Evolutionary conservation across 1,140 invertebrate species (phyloP), one percentile per base, ranked within the genome.

Genomic region (Chironomus striatipennis): DNA sequence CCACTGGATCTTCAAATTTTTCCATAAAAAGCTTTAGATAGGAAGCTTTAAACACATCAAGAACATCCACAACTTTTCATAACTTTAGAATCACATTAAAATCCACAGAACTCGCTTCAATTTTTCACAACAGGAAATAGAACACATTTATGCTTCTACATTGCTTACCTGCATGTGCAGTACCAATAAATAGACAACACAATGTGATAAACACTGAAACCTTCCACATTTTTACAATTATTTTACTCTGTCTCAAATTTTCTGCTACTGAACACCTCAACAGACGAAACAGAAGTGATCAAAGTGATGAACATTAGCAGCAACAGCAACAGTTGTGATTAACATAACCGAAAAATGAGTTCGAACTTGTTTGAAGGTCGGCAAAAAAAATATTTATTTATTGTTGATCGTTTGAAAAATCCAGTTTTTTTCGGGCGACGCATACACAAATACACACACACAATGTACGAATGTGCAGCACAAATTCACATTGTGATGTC

Each of bases 351-450:
- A 18, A 70, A 70, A 70, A 70, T 70, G 65, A 21, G 17, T 21
- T 70, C 20, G 65, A 70, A 70, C 65, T 21, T 20, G 65, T 70
- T 70, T 70, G 65, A 70, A 70, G 65, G 65, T 70, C 65, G n/a
- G 65, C 65, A 18, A 70, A 57, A 47, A 57, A 70, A 20, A n/a
- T n/a, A n/a, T n/a, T n/a, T 18, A 8, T 70, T 57, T 57, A 20
- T 67, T 70, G 65, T 18, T 70, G 65, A 20, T 21, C 47, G 12
- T 57, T 57, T 57, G n/a, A 57, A n/a, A 47, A 21, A 21, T 70
- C 65, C 65, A 70, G 65, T 70, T 70, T 70, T 21, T 70, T 18
- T 70, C 65, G 20, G 47, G 47, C 47, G n/a, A 12, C 47, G n/a
- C n/a, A n/a, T n/a, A 57, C 47, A 57, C 47, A 57, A 15, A 34